Base-by-base conservation (phyloP, 2,888 invertebrate genomes). In the Pimpla rufipes region DNA sequence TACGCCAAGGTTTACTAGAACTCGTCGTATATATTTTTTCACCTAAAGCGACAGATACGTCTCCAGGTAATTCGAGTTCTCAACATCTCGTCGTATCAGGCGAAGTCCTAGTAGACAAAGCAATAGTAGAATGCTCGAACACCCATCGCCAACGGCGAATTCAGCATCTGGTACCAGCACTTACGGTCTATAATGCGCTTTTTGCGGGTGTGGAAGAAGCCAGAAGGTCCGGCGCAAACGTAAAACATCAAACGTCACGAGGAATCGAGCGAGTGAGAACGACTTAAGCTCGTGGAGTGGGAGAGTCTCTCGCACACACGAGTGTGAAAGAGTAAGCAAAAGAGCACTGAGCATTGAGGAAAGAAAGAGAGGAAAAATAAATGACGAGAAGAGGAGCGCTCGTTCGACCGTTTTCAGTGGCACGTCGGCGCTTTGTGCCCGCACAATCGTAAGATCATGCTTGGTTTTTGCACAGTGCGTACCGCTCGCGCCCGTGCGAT, bases 371-470 rank as follows among this genome's bases (percentile, higher is more conserved):
- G 50, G 21, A 23, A 21, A 68, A 55, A 78, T 73, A 78, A 80
- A 68, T 76, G 78, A 85, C 80, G 55, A 73, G 81, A 55, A 75
- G 73, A 45, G 68, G 7, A 71, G 29, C 29, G 40, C 42, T 76
- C 83, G 88, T 88, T 87, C 88, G 88, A 89, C 86, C 88, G 87
- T 90, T 92, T 91, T 89, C 90, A 90, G 90, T 88, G 88, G 89
- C 89, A 88, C 88, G 91, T 91, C 91, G 92, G 92, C 91, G 87
- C 91, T 91, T 90, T 91, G 90, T 90, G 89, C 90, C 84, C 88
- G 87, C 90, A 90, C 91, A 91, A 92, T 92, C 92, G 89, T 90
- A 90, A 90, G 92, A 93, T 92, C 92, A 90, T 90, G 90, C 89
- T 87, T 83, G 88, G 84, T 88, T 90, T 91, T 91, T 90, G 88